Conservation (phyloP, 2,113 vertebrate genomes). For the Phrynosoma platyrhinos region DNA sequence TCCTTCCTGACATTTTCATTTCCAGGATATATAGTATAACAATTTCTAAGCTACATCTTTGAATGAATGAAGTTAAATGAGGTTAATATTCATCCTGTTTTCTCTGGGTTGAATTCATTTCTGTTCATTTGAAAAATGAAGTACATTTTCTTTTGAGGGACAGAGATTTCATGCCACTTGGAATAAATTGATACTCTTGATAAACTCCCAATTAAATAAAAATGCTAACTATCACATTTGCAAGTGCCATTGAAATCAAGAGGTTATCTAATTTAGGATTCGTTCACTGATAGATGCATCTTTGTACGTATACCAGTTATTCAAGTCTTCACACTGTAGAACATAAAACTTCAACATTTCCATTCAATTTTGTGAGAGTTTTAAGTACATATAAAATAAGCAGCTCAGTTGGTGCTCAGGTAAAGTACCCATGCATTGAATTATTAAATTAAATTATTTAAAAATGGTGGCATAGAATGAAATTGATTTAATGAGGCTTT, state of each 20-base stretch:
- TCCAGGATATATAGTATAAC: background rate
- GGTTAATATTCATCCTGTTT: background rate
- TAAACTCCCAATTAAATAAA: background rate
- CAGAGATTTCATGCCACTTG: constrained; percentile 5
- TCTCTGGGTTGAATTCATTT: background rate
- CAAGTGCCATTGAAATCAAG: background rate
- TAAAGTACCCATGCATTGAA: background rate
- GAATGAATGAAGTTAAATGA: background rate
- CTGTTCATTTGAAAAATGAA: background rate
- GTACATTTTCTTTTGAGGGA: background rate
- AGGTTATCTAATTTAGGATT: background rate
- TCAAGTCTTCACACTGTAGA: background rate
- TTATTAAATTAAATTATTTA: background rate
- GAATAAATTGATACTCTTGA: background rate
- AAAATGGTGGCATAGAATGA: background rate
- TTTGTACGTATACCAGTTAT: background rate
- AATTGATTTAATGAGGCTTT: background rate
- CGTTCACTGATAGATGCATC: background rate
- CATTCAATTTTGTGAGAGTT: background rate
- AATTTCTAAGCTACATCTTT: constrained; percentile 10
- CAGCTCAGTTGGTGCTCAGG: background rate
- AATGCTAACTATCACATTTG: background rate
- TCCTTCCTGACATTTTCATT: constrained; percentile 37
- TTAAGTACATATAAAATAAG: background rate
- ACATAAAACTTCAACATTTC: background rate